Evolutionary conservation across 2,113 vertebrate genomes (phyloP).

Genomic region (Dendropsophus ebraccatus): DNA sequence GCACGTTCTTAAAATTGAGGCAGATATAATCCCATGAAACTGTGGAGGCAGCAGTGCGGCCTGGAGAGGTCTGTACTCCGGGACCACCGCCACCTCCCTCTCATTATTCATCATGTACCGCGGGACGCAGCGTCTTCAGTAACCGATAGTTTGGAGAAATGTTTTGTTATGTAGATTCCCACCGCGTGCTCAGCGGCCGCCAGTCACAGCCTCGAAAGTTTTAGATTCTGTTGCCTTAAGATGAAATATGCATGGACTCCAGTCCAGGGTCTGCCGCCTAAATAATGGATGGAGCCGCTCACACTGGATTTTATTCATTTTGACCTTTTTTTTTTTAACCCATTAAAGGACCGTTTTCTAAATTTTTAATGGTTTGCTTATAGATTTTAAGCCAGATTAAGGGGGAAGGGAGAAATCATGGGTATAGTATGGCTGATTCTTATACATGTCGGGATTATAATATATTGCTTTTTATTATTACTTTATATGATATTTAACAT

Average conservation of each 20-base stretch:
- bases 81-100: background rate
- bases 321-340: constrained; percentile 73
- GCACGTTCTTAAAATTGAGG: background rate
- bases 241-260: constrained; percentile 61
- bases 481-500: too few relatives aligned
- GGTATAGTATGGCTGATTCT: too few relatives aligned
- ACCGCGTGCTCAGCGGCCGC: constrained; percentile 59
- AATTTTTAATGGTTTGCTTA: constrained; percentile 80
- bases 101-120: background rate
- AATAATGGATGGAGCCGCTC: constrained; percentile 76
- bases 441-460: too few relatives aligned
- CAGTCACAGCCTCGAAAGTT: constrained; percentile 57
- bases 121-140: background rate
- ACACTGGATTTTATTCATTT: constrained; percentile 79
- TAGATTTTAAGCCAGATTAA: constrained; percentile 68
- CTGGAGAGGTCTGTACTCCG: background rate
- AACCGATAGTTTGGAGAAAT: background rate
- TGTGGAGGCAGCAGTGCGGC: background rate
- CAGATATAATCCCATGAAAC: background rate
- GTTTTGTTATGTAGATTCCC: constrained; percentile 59
- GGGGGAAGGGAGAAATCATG: constrained; percentile 34
- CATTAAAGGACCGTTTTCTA: constrained; percentile 67
- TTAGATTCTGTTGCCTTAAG: constrained; percentile 63
- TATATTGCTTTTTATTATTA: too few relatives aligned
- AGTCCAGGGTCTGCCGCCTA: constrained; percentile 64